Base-by-base conservation (phyloP, 2,113 vertebrate genomes). In the Opisthocomus hoazin region DNA sequence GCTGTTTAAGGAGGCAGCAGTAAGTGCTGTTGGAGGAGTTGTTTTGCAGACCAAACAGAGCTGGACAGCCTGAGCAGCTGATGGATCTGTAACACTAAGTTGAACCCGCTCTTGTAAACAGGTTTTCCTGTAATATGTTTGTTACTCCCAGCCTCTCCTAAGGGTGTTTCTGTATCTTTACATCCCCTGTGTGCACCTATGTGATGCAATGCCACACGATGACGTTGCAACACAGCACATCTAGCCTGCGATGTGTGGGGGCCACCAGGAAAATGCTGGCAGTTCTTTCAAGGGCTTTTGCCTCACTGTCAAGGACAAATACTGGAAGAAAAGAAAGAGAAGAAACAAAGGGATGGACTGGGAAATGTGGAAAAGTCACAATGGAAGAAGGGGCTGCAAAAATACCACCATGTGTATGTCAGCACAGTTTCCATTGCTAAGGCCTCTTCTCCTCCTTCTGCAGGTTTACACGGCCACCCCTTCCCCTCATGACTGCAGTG, bases 401-500 rank as follows among this genome's bases (percentile, higher is more conserved):
- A 82, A 43, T 34, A 26, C 10, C 2, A 4, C 46, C 11, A 1
- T 17, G 14, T 54, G 6, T 46, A 23, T 81, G 61, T 56, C 36
- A 10, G 73, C 51, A 65, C 17, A n/a, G 61, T 64, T 79, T 48
- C 53, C 50, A 12, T 56, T 61, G 57, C 93, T 61, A 34, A 93
- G 70, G 65, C 45, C 70, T 85, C 66, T 85, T 83, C 53, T 87
- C 74, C 75, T 84, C 87, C 79, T 85, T 17, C 70, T 82, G 61
- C 65, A 85, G 90, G 66, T 86, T 63, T 73, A 22, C 41, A 8
- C 15, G 50, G 53, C 53, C 82, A 34, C 15, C 41, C 41, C 11
- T 6, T 83, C 81, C 85, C 65, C 58, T 89, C 73, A 22, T 37
- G 91, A 34, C 91, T 83, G 66, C 75, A 65, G 53, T 69, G 93